These are phyloP conservation scores for Phyto melanocephala DNA, from an alignment of 2,888 invertebrate genomes.

Conservation along the genomic window DNA sequence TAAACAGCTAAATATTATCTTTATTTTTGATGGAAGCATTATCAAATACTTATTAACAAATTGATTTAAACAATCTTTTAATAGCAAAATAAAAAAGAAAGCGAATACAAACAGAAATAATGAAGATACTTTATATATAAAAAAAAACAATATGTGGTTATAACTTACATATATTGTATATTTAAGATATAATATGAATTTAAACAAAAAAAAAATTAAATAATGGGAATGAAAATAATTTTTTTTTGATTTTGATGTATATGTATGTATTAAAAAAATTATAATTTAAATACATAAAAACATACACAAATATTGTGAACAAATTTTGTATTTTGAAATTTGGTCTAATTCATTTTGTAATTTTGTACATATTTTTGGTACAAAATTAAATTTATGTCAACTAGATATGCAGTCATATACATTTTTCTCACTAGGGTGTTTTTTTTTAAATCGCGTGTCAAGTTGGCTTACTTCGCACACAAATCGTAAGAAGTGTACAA, in stretches of 20 bases:
- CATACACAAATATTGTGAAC: constrained; percentile 51
- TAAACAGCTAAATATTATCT: not conserved
- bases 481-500: no score
- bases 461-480: no score
- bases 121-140: constrained; percentile 47
- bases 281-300: constrained; percentile 57
- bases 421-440: no score
- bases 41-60: not conserved
- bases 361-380: no score
- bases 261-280: constrained; percentile 63
- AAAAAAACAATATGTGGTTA: constrained; percentile 48
- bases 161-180: constrained; percentile 49
- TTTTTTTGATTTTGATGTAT: constrained; percentile 54
- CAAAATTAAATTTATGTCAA: no score
- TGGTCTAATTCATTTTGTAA: no score
- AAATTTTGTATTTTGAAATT: no score
- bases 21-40: not conserved
- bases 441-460: no score
- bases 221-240: constrained; percentile 51
- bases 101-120: not conserved
- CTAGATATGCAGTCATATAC: no score
- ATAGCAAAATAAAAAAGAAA: constrained; percentile 7
- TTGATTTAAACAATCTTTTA: constrained; percentile 40
- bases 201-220: constrained; percentile 26
- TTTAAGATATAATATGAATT: constrained; percentile 49